Conservation (phyloP, 2,113 vertebrate species). For the Serinus canaria region DNA sequence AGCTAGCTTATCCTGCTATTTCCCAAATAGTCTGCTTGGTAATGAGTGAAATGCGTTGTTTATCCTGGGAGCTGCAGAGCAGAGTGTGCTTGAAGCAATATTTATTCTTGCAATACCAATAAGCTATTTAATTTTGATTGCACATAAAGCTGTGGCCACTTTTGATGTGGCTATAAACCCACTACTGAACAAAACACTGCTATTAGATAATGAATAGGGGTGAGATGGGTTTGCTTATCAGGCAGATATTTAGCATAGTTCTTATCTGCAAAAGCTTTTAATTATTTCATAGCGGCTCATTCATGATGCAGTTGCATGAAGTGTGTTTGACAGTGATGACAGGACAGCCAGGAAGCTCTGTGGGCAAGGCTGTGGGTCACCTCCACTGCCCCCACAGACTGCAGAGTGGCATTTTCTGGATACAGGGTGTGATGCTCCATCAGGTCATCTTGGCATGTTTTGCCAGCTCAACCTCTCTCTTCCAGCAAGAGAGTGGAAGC, state of each 20-base stretch:
- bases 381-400: not conserved
- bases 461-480: not conserved
- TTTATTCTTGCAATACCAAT: constrained; percentile 7
- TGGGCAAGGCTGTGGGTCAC: not conserved
- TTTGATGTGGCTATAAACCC: not conserved
- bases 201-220: not conserved
- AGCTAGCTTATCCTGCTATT: not conserved
- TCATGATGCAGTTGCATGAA: not conserved
- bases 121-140: constrained; percentile 32
- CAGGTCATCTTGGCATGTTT: not conserved
- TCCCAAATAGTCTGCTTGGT: not conserved
- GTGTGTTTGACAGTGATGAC: not conserved
- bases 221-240: not conserved
- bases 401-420: not conserved
- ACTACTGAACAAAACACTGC: constrained; percentile 5
- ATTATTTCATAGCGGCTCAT: not conserved
- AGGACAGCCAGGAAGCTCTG: not conserved
- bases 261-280: not conserved
- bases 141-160: not conserved
- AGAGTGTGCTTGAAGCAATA: constrained; percentile 15
- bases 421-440: not conserved
- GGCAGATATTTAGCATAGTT: not conserved
- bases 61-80: constrained; percentile 1
- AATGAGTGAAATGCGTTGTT: not conserved
- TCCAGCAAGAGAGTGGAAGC: not conserved